These are phyloP conservation scores for Orussus abietinus DNA, from an alignment of 1,140 invertebrate species.

Conservation along the genomic window DNA sequence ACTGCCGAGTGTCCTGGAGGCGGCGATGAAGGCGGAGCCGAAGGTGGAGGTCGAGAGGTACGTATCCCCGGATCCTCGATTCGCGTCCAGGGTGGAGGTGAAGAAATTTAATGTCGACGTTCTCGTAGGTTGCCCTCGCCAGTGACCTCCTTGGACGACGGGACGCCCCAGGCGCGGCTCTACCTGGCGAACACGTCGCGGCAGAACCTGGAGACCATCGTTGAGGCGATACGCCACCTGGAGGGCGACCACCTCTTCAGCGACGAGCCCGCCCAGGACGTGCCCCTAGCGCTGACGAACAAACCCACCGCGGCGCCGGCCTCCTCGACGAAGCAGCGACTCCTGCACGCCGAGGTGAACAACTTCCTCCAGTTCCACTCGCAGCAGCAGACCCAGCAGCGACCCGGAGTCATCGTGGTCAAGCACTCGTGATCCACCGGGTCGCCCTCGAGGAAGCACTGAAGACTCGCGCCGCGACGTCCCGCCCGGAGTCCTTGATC, in stretches of 20 bases:
- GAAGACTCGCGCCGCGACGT: too few relatives aligned
- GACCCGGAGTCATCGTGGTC: slow-evolving; percentile 82
- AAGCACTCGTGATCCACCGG: slow-evolving; percentile 67
- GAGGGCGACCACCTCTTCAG: slow-evolving; percentile 90
- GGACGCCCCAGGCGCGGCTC: slow-evolving; percentile 55
- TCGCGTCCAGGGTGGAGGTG: not conserved
- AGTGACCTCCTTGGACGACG: slow-evolving; percentile 56
- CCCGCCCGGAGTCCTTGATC: too few relatives aligned
- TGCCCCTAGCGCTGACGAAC: slow-evolving; percentile 71
- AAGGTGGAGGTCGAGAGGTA: slow-evolving; percentile 76
- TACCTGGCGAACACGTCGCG: slow-evolving; percentile 78
- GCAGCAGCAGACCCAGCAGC: slow-evolving; percentile 62
- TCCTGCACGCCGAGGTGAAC: slow-evolving; percentile 62
- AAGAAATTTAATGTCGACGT: not conserved
- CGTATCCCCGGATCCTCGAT: too few relatives aligned
- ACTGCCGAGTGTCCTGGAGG: slow-evolving; percentile 71
- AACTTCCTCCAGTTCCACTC: slow-evolving; percentile 62
- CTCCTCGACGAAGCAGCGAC: slow-evolving; percentile 33
- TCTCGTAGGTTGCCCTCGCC: slow-evolving; percentile 56
- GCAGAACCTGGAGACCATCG: slow-evolving; percentile 94
- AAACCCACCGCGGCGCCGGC: slow-evolving; percentile 48
- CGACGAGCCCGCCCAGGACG: slow-evolving; percentile 67
- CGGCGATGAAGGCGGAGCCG: slow-evolving; percentile 80
- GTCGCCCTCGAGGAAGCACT: slow-evolving; percentile 4
- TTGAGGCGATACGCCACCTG: slow-evolving; percentile 93